Evolutionary conservation across 2,888 invertebrate species (phyloP).

Genomic region (Melipona bicolor): DNA sequence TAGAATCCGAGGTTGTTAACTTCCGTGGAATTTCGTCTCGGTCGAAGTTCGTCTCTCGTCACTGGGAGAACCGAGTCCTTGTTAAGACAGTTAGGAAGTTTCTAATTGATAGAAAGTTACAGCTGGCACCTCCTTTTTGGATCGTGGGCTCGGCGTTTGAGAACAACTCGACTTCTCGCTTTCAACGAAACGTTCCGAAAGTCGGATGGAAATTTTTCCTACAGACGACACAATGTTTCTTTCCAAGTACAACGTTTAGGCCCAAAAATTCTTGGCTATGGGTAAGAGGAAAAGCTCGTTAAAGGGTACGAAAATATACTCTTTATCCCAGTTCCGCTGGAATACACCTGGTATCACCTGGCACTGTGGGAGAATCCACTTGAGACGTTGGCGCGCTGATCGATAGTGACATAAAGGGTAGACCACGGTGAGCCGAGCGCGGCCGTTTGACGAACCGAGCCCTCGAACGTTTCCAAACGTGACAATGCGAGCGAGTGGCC

Average conservation of each 20-base stretch:
- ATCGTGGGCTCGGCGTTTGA: neutral
- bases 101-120: neutral
- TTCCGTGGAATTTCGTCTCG: neutral
- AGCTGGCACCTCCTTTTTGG: neutral
- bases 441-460: conserved; percentile 48
- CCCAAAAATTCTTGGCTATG: no score
- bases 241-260: no score
- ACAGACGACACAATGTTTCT: no score
- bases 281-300: no score
- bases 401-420: conserved; percentile 30
- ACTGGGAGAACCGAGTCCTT: neutral
- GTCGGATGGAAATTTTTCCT: no score
- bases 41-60: neutral
- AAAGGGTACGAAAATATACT: neutral
- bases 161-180: no score
- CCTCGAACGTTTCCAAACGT: conserved; percentile 34
- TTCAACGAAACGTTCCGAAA: neutral
- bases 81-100: neutral
- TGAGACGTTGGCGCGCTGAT: conserved; percentile 33
- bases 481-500: conserved; percentile 61
- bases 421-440: neutral
- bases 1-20: neutral
- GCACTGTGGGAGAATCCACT: conserved; percentile 30
- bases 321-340: conserved; percentile 6
- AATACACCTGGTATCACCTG: conserved; percentile 36